These are phyloP conservation scores for Erebia palarica DNA, from an alignment of 2,888 invertebrate species.

Conservation along the genomic window DNA sequence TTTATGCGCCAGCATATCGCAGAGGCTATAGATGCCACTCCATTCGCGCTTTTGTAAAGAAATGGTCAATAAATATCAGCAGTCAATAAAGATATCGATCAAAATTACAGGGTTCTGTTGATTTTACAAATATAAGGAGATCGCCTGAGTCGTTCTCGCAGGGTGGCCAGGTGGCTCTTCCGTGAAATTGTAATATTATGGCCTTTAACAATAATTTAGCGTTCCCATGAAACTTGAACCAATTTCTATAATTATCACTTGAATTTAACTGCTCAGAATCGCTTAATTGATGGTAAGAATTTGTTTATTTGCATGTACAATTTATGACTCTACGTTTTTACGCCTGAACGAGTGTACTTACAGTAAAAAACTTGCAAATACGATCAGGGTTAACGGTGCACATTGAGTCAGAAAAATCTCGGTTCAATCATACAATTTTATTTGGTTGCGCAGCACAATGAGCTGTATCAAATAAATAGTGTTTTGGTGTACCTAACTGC, in stretches of 20 bases:
- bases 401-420: slow-evolving; percentile 53
- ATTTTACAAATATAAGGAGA: slow-evolving; percentile 79
- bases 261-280: slow-evolving; percentile 60
- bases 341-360: slow-evolving; percentile 43
- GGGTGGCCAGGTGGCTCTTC: slow-evolving; percentile 75
- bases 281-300: slow-evolving; percentile 63
- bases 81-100: slow-evolving; percentile 82
- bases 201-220: slow-evolving; percentile 72
- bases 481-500: slow-evolving; percentile 1
- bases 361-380: slow-evolving; percentile 55
- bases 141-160: slow-evolving; percentile 65
- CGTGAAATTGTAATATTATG: slow-evolving; percentile 74
- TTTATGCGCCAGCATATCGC: slow-evolving; percentile 68
- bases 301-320: slow-evolving; percentile 64
- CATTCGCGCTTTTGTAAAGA: slow-evolving; percentile 75
- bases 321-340: slow-evolving; percentile 60
- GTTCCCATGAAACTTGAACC: slow-evolving; percentile 66
- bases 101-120: slow-evolving; percentile 81
- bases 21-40: slow-evolving; percentile 63
- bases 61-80: slow-evolving; percentile 78
- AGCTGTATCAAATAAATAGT: slow-evolving; percentile 12
- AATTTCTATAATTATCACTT: slow-evolving; percentile 69
- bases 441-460: slow-evolving; percentile 10
- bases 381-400: slow-evolving; percentile 63
- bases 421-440: slow-evolving; percentile 43